phyloP scores from a whole-genome alignment of 2,888 invertebrate species.

The Sarcophaga subvicina region DNA sequence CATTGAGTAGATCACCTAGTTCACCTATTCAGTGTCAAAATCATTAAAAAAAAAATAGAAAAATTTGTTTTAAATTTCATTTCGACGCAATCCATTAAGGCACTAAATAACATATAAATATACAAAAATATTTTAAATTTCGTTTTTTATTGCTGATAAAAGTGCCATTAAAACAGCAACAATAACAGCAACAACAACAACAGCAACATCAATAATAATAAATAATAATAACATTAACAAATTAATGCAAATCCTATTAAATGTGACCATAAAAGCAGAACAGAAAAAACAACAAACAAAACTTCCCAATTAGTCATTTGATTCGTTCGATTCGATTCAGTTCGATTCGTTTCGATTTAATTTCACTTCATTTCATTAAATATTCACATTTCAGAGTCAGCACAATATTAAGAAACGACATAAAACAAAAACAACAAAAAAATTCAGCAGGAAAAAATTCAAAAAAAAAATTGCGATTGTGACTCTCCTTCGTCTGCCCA shows the following conservation, averaged over 20 bases:
- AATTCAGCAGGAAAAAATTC: background rate
- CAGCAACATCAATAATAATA: background rate
- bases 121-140: constrained; percentile 28
- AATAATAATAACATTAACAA: constrained; percentile 33
- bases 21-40: no score
- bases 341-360: background rate
- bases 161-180: constrained; percentile 5
- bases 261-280: constrained; percentile 58
- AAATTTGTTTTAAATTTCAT: no score
- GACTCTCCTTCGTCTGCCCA: background rate
- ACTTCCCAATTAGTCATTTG: constrained; percentile 68
- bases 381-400: constrained; percentile 46
- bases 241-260: constrained; percentile 69
- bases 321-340: background rate
- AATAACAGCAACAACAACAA: constrained; percentile 14
- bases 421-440: background rate
- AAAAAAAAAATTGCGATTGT: constrained; percentile 26
- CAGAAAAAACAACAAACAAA: constrained; percentile 19
- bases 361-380: constrained; percentile 44
- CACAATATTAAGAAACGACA: no score
- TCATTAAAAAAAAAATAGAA: no score
- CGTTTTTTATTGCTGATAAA: constrained; percentile 59
- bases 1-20: constrained; percentile 5
- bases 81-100: constrained; percentile 54
- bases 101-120: constrained; percentile 66